Conservation (phyloP, 2,113 vertebrate genomes). For the Larimichthys crocea region DNA sequence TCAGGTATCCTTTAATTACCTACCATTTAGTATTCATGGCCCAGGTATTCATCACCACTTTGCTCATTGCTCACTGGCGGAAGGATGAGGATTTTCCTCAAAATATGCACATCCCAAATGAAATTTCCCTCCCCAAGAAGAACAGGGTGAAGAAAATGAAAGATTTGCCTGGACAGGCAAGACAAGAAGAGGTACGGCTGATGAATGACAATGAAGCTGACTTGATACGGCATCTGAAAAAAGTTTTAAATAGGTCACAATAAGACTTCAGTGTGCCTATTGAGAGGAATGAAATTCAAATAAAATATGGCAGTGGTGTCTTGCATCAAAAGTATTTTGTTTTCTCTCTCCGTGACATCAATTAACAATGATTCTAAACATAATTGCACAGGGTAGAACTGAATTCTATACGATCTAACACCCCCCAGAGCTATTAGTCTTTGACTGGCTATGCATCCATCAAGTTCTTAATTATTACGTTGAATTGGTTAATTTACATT, state of each 20-base stretch:
- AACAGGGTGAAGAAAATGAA: conserved; percentile 37
- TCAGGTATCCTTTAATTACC: conserved; percentile 82
- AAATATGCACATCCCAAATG: conserved; percentile 52
- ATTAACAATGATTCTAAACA: conserved; percentile 45
- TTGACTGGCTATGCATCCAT: conserved; percentile 38
- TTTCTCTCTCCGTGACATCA: conserved; percentile 39
- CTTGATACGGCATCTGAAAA: conserved; percentile 19
- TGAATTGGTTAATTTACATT: conserved; percentile 65
- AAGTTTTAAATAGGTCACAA: conserved; percentile 59
- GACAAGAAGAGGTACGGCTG: conserved; percentile 26
- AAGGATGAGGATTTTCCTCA: conserved; percentile 53
- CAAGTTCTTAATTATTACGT: conserved; percentile 54
- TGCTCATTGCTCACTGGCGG: conserved; percentile 52
- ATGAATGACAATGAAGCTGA: conserved; percentile 59
- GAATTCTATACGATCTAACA: conserved; percentile 26
- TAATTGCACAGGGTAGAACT: conserved; percentile 22
- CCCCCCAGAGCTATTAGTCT: conserved; percentile 54
- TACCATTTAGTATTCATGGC: conserved; percentile 81
- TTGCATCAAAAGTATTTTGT: conserved; percentile 3
- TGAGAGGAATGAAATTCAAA: conserved; percentile 26
- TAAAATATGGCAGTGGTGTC: conserved; percentile 4
- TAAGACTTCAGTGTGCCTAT: not conserved
- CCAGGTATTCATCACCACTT: conserved; percentile 72
- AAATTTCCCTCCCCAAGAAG: conserved; percentile 38
- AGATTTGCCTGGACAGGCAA: conserved; percentile 34